Evolutionary conservation across 2,797 vertebrate genomes (phyloP).

Genomic region (Acanthis flammea): DNA sequence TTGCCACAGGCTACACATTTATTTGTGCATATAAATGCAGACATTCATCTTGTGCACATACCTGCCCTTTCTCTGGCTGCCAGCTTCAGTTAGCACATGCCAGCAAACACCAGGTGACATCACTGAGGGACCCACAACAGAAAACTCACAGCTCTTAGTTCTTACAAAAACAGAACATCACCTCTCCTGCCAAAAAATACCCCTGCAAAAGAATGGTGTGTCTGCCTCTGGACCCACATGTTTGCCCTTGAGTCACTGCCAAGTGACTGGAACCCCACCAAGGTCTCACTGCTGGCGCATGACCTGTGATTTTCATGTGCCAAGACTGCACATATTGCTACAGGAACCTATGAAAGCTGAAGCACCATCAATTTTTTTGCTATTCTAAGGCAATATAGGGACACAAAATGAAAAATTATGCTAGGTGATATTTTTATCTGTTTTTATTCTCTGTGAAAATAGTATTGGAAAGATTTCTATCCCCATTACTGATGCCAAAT

Average conservation of each 20-base stretch:
- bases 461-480: background rate
- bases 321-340: background rate
- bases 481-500: background rate
- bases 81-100: background rate
- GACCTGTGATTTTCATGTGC: background rate
- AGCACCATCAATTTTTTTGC: background rate
- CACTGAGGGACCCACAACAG: background rate
- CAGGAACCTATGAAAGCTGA: background rate
- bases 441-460: background rate
- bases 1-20: slow-evolving; percentile 37
- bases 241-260: background rate
- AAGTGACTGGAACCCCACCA: background rate
- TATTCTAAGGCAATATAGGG: background rate
- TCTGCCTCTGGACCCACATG: background rate
- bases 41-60: background rate
- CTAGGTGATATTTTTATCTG: background rate
- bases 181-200: background rate
- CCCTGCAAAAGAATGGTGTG: background rate
- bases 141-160: background rate
- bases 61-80: slow-evolving; percentile 7
- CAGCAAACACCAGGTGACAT: background rate
- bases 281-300: background rate
- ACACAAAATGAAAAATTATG: background rate
- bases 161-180: background rate
- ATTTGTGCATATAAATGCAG: background rate